These are phyloP conservation scores for Morpho achilles DNA, from an alignment of 2,888 invertebrate species.

Conservation along the genomic window DNA sequence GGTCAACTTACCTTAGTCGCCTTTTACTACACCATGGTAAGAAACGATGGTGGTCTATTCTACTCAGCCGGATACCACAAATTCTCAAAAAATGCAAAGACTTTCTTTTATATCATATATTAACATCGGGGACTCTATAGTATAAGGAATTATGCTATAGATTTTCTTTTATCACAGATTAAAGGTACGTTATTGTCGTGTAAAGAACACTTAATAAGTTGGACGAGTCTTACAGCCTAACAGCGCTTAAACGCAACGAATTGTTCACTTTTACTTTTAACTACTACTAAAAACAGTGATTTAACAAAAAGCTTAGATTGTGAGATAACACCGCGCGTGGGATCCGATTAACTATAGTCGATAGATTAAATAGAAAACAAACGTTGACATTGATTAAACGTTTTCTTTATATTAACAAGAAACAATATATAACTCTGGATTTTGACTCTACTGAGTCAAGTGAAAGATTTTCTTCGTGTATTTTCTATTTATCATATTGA, in stretches of 20 bases:
- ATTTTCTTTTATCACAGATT: no score
- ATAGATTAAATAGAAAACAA: conserved; percentile 28
- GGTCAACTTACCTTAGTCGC: no score
- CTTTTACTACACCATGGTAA: no score
- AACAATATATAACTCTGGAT: not conserved
- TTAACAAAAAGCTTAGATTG: conserved; percentile 42
- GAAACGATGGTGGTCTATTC: no score
- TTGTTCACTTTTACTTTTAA: conserved; percentile 61
- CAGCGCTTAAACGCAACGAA: conserved; percentile 9
- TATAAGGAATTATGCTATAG: no score
- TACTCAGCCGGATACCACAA: no score
- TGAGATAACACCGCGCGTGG: conserved; percentile 32
- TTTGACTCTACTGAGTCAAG: no score
- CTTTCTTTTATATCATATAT: not conserved
- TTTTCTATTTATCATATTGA: no score
- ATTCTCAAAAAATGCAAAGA: not conserved
- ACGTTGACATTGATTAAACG: conserved; percentile 14
- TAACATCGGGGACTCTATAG: no score
- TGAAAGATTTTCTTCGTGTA: no score
- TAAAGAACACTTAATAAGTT: not conserved
- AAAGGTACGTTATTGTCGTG: not conserved
- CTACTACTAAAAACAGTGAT: conserved; percentile 52
- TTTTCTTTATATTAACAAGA: conserved; percentile 8
- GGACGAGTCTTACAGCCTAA: no score
- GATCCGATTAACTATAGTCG: conserved; percentile 20